Evolutionary conservation across 37 sponge, comb jelly and placozoan species (phyloP).

Genomic region (Axinella damicornis): DNA sequence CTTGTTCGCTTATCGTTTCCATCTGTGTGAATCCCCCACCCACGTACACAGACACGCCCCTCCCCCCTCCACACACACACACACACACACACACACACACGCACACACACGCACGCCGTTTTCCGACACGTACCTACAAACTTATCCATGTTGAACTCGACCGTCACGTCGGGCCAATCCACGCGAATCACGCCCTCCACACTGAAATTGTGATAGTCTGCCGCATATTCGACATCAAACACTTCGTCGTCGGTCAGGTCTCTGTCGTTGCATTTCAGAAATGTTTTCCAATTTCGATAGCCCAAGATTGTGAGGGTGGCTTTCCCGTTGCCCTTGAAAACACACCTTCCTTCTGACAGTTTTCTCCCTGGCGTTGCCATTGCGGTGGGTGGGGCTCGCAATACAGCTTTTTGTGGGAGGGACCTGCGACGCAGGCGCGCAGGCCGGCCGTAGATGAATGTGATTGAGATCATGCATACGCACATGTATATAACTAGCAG

Average conservation of each 20-base stretch:
- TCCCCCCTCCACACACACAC: too few species aligned
- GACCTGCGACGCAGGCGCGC: not conserved
- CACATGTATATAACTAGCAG: too few species aligned
- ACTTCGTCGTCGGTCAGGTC: not conserved
- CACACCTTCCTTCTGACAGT: not conserved
- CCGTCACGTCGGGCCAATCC: slow-evolving; percentile 39
- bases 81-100: too few species aligned
- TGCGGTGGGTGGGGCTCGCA: not conserved
- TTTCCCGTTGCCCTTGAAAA: slow-evolving; percentile 33
- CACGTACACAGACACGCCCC: too few species aligned
- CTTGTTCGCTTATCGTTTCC: too few species aligned
- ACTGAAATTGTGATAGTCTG: slow-evolving; percentile 21
- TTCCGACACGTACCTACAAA: slow-evolving; percentile 27
- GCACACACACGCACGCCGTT: too few species aligned
- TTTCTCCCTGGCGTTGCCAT: not conserved
- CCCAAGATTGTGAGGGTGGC: slow-evolving; percentile 26
- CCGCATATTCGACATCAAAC: not conserved
- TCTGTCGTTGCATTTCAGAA: slow-evolving; percentile 10
- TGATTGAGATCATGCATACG: too few species aligned
- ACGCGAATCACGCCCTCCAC: slow-evolving; percentile 21
- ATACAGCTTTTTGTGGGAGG: not conserved
- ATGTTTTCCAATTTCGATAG: slow-evolving; percentile 20
- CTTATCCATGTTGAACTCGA: slow-evolving; percentile 44
- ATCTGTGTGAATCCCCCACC: too few species aligned
- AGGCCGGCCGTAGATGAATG: too few species aligned